Conservation (phyloP, 2,888 invertebrate species). For the Dione vanillae region DNA sequence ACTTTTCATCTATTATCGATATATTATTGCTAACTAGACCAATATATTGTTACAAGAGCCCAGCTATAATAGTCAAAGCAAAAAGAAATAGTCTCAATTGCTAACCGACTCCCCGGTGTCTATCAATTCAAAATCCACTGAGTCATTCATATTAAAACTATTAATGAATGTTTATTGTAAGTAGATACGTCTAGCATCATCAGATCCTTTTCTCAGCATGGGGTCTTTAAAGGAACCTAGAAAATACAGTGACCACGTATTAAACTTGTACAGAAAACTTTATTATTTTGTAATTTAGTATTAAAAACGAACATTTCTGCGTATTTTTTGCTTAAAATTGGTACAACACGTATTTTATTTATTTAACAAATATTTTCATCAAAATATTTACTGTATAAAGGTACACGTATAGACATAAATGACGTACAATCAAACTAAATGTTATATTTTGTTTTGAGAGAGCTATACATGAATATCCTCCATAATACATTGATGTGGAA, state of each 20-base stretch:
- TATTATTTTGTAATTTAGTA: no score
- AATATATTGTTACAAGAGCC: neutral
- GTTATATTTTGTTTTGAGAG: neutral
- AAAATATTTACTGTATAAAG: neutral
- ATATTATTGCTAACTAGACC: neutral
- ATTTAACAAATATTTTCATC: neutral
- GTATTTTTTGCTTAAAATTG: no score
- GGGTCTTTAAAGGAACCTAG: slow-evolving; percentile 49
- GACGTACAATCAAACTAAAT: neutral
- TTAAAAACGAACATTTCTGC: no score
- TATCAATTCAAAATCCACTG: slow-evolving; percentile 53
- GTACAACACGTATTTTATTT: slow-evolving; percentile 17
- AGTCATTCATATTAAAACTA: slow-evolving; percentile 61
- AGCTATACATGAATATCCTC: neutral
- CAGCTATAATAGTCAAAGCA: neutral
- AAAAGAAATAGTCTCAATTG: slow-evolving; percentile 57
- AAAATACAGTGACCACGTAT: slow-evolving; percentile 55
- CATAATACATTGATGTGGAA: slow-evolving; percentile 40
- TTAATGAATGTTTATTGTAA: slow-evolving; percentile 57
- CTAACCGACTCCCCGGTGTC: slow-evolving; percentile 61
- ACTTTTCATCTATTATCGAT: neutral
- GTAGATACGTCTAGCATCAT: slow-evolving; percentile 61
- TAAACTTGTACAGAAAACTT: neutral
- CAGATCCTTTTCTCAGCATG: slow-evolving; percentile 63
- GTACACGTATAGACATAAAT: neutral